phyloP scores from a whole-genome alignment of 2,113 vertebrate genomes.

The Rynchops niger region DNA sequence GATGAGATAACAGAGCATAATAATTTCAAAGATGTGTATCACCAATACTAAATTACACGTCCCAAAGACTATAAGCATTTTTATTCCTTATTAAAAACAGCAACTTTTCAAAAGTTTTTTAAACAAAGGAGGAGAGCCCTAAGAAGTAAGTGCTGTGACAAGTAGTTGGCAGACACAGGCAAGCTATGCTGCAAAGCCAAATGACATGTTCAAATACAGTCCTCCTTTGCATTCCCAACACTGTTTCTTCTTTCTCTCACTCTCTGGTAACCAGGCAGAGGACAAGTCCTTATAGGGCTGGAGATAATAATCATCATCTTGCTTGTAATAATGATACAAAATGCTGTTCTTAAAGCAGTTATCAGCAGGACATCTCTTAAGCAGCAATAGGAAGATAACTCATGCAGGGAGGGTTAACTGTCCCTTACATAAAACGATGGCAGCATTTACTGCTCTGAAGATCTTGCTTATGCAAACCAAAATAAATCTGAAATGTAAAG shows the following conservation, averaged over 20 bases:
- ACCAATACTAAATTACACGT: neutral
- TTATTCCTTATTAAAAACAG: neutral
- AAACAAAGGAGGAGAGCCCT: neutral
- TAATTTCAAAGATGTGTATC: neutral
- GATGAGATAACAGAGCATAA: neutral
- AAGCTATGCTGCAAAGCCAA: neutral
- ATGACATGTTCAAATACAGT: neutral
- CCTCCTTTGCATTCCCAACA: neutral
- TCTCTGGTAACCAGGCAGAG: neutral
- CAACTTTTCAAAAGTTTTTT: neutral
- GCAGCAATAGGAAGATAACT: slow-evolving; percentile 25
- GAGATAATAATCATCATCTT: slow-evolving; percentile 16
- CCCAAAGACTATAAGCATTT: neutral
- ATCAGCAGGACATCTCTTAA: slow-evolving; percentile 48
- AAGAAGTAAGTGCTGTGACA: neutral
- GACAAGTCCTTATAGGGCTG: neutral
- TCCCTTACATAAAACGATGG: neutral
- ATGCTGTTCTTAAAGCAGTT: slow-evolving; percentile 31
- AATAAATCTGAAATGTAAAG: slow-evolving; percentile 32
- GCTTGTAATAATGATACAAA: slow-evolving; percentile 21
- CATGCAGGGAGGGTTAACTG: slow-evolving; percentile 46
- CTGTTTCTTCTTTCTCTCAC: neutral
- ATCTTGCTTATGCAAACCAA: slow-evolving; percentile 35
- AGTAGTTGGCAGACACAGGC: neutral
- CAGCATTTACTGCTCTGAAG: slow-evolving; percentile 1